Percentiles rank a stretch among this genome's conserved stretches.
phyloP scores from a whole-genome alignment of 1,140 invertebrate species.

The Drosophila micromelanica region DNA sequence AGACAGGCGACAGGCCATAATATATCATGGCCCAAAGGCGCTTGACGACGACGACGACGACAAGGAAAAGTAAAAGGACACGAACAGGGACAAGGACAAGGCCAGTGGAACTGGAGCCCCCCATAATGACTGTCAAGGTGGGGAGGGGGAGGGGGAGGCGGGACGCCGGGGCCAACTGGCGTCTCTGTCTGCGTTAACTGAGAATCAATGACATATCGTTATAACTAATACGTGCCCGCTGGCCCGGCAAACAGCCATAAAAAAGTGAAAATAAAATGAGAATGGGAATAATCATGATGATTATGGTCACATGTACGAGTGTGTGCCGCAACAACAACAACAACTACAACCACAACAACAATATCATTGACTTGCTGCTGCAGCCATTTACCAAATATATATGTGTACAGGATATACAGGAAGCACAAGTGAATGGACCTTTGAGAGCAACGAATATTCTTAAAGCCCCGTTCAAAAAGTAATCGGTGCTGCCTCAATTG shows the following conservation, averaged over 20 bases:
- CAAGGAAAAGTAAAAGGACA: constrained; percentile 34
- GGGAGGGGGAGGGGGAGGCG: too few relatives aligned
- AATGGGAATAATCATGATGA: constrained; percentile 58
- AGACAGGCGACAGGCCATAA: constrained; percentile 76
- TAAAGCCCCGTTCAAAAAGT: background rate
- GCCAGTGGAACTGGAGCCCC: constrained; percentile 31
- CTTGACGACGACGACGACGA: constrained; percentile 47
- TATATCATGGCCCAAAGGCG: constrained; percentile 79
- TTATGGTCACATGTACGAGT: constrained; percentile 17
- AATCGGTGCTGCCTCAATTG: constrained; percentile 18
- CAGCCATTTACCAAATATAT: too few relatives aligned
- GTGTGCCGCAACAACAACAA: background rate
- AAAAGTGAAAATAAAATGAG: constrained; percentile 42
- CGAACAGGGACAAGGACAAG: constrained; percentile 1
- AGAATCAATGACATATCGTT: constrained; percentile 79
- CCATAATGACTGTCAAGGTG: constrained; percentile 68
- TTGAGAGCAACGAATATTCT: too few relatives aligned
- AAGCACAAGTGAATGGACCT: too few relatives aligned
- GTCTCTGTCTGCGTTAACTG: constrained; percentile 56
- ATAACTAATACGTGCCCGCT: constrained; percentile 73
- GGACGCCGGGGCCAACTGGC: constrained; percentile 26
- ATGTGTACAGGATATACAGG: background rate
- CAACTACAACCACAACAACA: constrained; percentile 25
- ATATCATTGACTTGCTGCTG: constrained; percentile 28
- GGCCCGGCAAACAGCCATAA: constrained; percentile 54